These are phyloP conservation scores for Oscheius sp. DNA, from an alignment of 1,140 invertebrate genomes.

Conservation along the genomic window DNA sequence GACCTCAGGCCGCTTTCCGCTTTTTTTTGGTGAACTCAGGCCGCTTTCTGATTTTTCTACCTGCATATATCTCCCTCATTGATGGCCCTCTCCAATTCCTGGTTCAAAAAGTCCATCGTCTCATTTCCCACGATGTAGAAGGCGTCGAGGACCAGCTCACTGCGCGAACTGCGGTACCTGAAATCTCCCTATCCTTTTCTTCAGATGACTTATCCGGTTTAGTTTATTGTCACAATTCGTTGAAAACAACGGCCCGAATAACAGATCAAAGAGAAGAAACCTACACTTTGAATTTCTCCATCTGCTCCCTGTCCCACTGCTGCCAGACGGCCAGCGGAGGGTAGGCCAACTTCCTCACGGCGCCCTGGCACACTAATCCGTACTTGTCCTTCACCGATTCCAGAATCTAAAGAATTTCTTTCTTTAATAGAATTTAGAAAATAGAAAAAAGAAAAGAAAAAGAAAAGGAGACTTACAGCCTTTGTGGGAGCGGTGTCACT, in stretches of 20 bases:
- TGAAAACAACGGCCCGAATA: too few species aligned
- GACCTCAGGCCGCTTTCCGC: too few species aligned
- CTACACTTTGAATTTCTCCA: conserved; percentile 10
- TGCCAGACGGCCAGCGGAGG: background rate
- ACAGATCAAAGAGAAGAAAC: background rate
- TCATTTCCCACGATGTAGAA: background rate
- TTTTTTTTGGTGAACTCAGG: too few species aligned
- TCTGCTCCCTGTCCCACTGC: conserved; percentile 10
- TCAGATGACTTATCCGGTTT: too few species aligned
- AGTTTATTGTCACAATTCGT: too few species aligned
- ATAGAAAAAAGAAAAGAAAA: background rate
- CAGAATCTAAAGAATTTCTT: conserved; percentile 1
- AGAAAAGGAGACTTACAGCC: background rate
- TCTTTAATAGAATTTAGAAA: background rate
- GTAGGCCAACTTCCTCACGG: conserved; percentile 12
- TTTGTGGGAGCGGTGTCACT: background rate
- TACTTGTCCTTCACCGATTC: background rate
- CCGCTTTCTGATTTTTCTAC: too few species aligned
- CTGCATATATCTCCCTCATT: background rate
- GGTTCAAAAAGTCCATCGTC: background rate
- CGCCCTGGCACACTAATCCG: background rate
- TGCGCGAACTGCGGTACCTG: background rate
- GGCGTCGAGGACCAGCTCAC: background rate
- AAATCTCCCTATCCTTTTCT: background rate
- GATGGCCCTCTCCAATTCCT: background rate